These are phyloP conservation scores for Burhinus oedicnemus DNA, from an alignment of 2,113 vertebrate genomes.

Conservation along the genomic window DNA sequence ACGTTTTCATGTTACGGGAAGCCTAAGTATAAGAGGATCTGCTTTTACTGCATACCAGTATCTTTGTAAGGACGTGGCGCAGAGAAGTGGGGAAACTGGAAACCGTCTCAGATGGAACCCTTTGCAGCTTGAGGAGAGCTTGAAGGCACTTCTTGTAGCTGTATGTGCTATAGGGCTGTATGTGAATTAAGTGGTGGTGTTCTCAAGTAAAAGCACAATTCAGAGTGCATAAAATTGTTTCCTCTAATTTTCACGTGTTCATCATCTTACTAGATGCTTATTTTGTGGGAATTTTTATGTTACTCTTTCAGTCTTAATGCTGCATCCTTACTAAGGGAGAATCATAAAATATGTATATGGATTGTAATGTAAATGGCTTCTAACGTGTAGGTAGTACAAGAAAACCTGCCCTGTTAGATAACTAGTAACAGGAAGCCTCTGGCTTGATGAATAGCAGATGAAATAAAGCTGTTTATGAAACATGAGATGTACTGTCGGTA, in stretches of 20 bases:
- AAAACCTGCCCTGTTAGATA: neutral
- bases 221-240: neutral
- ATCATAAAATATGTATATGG: neutral
- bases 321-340: neutral
- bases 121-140: neutral
- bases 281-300: neutral
- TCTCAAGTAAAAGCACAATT: neutral
- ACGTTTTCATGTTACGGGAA: neutral
- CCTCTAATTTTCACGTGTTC: neutral
- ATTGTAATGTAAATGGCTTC: neutral
- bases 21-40: neutral
- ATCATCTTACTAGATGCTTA: neutral
- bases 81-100: neutral
- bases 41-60: neutral
- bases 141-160: neutral
- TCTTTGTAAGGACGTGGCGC: neutral
- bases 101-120: neutral
- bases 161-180: rapidly evolving
- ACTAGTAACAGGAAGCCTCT: neutral
- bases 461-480: neutral
- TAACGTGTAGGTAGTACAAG: neutral
- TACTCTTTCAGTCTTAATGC: neutral
- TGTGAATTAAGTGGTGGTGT: neutral
- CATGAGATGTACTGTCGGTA: neutral
- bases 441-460: neutral